Evolutionary conservation across 2,888 invertebrate genomes (phyloP).

Genomic region (Chloroclysta siterata): DNA sequence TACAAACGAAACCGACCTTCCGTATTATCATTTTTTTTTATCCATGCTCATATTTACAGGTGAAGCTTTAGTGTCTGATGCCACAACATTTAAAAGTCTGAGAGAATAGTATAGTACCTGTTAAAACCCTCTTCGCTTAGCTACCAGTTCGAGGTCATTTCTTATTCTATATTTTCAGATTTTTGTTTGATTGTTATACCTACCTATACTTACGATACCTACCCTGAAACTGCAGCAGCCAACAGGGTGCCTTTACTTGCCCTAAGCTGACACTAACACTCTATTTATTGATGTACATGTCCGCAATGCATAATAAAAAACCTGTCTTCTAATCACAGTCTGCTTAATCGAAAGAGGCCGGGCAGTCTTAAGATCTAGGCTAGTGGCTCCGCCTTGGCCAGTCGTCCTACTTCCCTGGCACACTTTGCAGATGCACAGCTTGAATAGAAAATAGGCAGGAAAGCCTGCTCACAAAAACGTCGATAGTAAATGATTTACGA

Average conservation of each 20-base stretch:
- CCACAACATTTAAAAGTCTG: background rate
- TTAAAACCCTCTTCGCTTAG: background rate
- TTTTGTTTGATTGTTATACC: too few relatives aligned
- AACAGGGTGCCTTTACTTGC: too few relatives aligned
- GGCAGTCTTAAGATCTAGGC: conserved; percentile 34
- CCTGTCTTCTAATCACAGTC: conserved; percentile 19
- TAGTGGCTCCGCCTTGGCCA: conserved; percentile 28
- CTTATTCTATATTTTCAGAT: too few relatives aligned
- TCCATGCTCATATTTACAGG: too few relatives aligned
- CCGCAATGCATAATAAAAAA: background rate
- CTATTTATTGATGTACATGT: too few relatives aligned
- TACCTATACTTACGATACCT: too few relatives aligned
- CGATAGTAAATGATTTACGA: background rate
- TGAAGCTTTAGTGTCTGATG: background rate
- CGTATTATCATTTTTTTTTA: background rate
- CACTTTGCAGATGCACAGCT: conserved; percentile 20
- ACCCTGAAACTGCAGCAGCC: too few relatives aligned
- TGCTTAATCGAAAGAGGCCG: conserved; percentile 28
- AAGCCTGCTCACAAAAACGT: conserved; percentile 3
- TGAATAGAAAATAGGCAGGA: conserved; percentile 21
- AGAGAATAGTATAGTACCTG: background rate
- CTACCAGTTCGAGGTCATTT: background rate
- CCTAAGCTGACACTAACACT: too few relatives aligned
- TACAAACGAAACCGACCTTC: background rate
- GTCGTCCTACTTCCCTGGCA: conserved; percentile 30